These are phyloP conservation scores for Scaptomyza hsui DNA, from an alignment of 1,140 invertebrate species.

Conservation along the genomic window DNA sequence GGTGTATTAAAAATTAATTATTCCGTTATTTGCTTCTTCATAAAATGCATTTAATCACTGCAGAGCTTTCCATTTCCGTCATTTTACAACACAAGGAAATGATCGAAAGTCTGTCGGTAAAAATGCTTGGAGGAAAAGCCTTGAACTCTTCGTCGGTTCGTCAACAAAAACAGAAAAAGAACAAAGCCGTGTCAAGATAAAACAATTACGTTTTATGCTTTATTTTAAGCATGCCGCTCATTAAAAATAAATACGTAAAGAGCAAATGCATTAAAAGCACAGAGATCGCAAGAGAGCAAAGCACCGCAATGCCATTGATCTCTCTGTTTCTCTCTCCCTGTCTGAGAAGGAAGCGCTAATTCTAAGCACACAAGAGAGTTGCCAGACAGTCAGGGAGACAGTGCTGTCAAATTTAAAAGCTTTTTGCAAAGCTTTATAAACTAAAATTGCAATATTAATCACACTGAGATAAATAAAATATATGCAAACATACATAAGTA, in stretches of 20 bases:
- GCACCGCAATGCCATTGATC: slow-evolving; percentile 2
- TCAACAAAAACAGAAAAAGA: slow-evolving; percentile 31
- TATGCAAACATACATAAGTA: slow-evolving; percentile 10
- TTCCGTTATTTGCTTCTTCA: slow-evolving; percentile 54
- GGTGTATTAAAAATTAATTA: slow-evolving; percentile 41
- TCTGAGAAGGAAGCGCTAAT: slow-evolving; percentile 8
- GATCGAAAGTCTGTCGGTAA: slow-evolving; percentile 52
- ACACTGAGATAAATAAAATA: slow-evolving; percentile 3
- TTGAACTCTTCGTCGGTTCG: slow-evolving; percentile 65
- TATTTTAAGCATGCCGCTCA: slow-evolving; percentile 16
- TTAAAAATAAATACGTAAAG: slow-evolving; percentile 27
- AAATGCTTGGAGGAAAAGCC: slow-evolving; percentile 57
- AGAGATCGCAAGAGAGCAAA: not conserved
- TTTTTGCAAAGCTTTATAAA: slow-evolving; percentile 21
- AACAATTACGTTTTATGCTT: slow-evolving; percentile 45
- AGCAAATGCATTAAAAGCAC: slow-evolving; percentile 21
- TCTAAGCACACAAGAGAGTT: slow-evolving; percentile 6
- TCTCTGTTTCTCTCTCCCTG: not conserved
- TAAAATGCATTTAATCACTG: slow-evolving; percentile 59
- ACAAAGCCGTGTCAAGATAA: slow-evolving; percentile 33
- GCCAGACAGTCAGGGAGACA: slow-evolving; percentile 13
- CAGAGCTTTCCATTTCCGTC: slow-evolving; percentile 56
- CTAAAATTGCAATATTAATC: not conserved
- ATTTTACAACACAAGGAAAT: slow-evolving; percentile 66
- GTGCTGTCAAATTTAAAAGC: slow-evolving; percentile 19